A percentile compares a stretch with the other conserved stretches of the same genome.
Evolutionary conservation across 1,140 invertebrate genomes (phyloP).

Genomic region (honey bee (Apis mellifera)): DNA sequence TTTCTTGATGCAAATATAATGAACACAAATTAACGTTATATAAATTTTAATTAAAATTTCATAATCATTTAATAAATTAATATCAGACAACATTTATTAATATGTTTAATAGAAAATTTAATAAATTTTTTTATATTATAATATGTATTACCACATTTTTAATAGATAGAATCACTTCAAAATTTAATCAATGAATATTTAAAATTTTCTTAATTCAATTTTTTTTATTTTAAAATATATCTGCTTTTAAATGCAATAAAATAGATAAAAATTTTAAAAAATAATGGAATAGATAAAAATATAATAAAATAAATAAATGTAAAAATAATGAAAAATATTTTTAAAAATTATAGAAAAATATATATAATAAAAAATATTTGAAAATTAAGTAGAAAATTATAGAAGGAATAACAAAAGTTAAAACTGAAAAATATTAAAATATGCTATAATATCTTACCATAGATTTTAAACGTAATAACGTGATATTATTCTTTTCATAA

Average conservation of each 20-base stretch:
- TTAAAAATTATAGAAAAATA: background rate
- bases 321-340: background rate
- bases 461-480: background rate
- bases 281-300: background rate
- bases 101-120: background rate
- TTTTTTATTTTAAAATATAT: background rate
- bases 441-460: background rate
- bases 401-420: background rate
- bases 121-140: background rate
- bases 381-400: background rate
- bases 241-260: too few species aligned
- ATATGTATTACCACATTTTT: background rate
- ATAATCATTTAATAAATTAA: constrained; percentile 32
- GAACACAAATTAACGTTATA: constrained; percentile 31
- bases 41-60: constrained; percentile 32
- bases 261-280: background rate
- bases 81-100: background rate
- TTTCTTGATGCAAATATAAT: constrained; percentile 27
- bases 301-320: too few species aligned
- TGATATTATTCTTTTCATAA: background rate
- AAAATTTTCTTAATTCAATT: too few species aligned
- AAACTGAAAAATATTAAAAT: background rate
- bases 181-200: background rate
- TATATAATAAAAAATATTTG: background rate
- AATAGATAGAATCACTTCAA: background rate